Base-by-base conservation (phyloP, 1,140 invertebrate species). In the Nephila pilipes region DNA sequence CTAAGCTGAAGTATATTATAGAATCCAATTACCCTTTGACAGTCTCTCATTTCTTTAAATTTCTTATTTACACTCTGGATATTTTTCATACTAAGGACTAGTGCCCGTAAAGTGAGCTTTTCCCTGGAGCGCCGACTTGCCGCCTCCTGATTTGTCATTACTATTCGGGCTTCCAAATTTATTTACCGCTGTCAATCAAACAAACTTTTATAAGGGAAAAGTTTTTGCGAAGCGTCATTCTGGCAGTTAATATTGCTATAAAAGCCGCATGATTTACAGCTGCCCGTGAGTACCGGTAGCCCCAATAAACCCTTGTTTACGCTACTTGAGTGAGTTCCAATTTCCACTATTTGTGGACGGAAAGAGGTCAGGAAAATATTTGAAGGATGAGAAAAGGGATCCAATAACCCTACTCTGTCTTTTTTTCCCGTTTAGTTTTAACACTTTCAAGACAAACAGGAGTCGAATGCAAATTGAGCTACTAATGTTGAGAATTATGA, bases 161-260 rank as follows among this genome's bases (percentile, higher is more conserved):
- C 54, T 85, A 85, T 85, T 85, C 54, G 81, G 16, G 54, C n/a
- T 38, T 38, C n/a, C 22, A 22, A 87, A 87, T 87, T 87, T 87
- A 87, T 87, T 60, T 87, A 46, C 85, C 36, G 29, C 85, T 87
- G 85, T 87, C 85, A 87, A 87, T 87, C 85, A 87, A 60, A 16
- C 38, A 60, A 87, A 60, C 38, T 54, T 29, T 58, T 87, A 10
- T 87, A 8, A 5, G 18, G n/a, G 29, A 87, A 87, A 87, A 87
- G 85, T 87, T 87, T 87, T 46, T 29, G 29, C 32, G 16, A 58
- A 65, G 25, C 58, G 25, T 87, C 85, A 87, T 25, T 60, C 22
- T 60, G 85, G 57, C 58, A 63, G 55, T 87, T 87, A 63, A 87
- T 87, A 87, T 87, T 87, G 57, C n/a, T 32, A 87, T 60, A 58